A percentile compares a stretch with the other conserved stretches of the same genome.
phyloP scores from a whole-genome alignment of 2,113 vertebrate species.

The Oenanthe melanoleuca region DNA sequence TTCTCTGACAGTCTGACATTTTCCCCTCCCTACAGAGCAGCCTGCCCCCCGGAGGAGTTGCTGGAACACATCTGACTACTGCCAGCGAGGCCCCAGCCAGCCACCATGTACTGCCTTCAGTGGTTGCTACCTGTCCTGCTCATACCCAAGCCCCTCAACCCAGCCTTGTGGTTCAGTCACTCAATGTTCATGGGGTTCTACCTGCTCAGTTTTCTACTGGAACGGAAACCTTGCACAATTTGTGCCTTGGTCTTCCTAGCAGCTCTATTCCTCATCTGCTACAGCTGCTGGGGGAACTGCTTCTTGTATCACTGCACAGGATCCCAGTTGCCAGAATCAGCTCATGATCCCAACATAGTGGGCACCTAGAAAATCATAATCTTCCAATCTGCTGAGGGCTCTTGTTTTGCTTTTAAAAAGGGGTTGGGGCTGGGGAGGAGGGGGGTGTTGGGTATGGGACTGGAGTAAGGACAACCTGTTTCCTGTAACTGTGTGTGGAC shows the following conservation, averaged over 20 bases:
- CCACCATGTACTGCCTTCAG: conserved; percentile 97
- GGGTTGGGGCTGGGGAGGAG: conserved; percentile 67
- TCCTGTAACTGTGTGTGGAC: conserved; percentile 44
- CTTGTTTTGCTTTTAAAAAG: conserved; percentile 64
- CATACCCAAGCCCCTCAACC: conserved; percentile 98
- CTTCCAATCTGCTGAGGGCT: conserved; percentile 43
- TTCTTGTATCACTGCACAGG: conserved; percentile 98
- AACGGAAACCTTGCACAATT: conserved; percentile 98
- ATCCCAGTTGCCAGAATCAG: conserved; percentile 86
- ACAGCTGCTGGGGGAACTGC: conserved; percentile 99
- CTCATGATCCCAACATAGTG: conserved; percentile 92
- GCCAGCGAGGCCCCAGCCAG: conserved; percentile 14
- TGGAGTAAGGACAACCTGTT: conserved; percentile 68
- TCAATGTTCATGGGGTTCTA: conserved; percentile 99
- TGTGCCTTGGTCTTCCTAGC: conserved; percentile 99
- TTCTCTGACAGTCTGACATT: background rate
- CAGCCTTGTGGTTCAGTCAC: conserved; percentile 98
- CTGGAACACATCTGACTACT: background rate
- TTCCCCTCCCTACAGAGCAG: background rate
- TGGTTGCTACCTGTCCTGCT: conserved; percentile 98
- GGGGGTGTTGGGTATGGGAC: conserved; percentile 64
- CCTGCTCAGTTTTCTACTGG: conserved; percentile 98
- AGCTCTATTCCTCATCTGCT: conserved; percentile 97
- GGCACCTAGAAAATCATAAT: conserved; percentile 82
- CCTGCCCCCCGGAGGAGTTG: background rate